Evolutionary conservation across 2,888 invertebrate genomes (phyloP).

Genomic region (Diaprepes abbreviatus): DNA sequence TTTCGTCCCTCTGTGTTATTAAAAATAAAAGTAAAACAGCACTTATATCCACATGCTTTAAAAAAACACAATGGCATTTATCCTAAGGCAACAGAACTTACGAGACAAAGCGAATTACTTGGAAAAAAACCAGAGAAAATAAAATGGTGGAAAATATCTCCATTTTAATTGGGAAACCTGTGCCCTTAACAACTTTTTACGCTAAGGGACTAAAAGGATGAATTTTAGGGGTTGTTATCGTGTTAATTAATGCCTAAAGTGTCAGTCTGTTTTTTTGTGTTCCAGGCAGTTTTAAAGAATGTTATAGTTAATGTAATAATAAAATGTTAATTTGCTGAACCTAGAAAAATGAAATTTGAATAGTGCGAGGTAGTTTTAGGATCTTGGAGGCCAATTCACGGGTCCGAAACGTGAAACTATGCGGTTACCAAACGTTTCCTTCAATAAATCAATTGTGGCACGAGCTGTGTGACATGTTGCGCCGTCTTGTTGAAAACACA

Average conservation of each 20-base stretch:
- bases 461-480: no score
- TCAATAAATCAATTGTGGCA: no score
- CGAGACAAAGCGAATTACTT: conserved; percentile 33
- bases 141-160: conserved; percentile 23
- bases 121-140: conserved; percentile 1
- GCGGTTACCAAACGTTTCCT: no score
- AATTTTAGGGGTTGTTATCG: conserved; percentile 2
- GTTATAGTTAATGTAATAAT: no score
- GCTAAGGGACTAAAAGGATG: not conserved
- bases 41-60: not conserved
- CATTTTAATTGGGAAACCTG: conserved; percentile 28
- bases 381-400: no score
- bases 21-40: no score
- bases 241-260: conserved; percentile 29
- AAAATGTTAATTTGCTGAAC: no score
- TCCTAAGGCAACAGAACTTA: not conserved
- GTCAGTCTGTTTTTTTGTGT: not conserved
- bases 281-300: not conserved
- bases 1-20: no score
- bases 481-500: no score
- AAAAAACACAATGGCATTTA: not conserved
- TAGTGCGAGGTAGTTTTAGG: no score
- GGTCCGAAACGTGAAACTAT: no score
- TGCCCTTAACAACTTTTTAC: not conserved
- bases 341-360: no score